Evolutionary conservation across 2,797 vertebrate species (phyloP), one percentile per base, ranked within the genome.

Genomic region (Takifugu ocellatus): DNA sequence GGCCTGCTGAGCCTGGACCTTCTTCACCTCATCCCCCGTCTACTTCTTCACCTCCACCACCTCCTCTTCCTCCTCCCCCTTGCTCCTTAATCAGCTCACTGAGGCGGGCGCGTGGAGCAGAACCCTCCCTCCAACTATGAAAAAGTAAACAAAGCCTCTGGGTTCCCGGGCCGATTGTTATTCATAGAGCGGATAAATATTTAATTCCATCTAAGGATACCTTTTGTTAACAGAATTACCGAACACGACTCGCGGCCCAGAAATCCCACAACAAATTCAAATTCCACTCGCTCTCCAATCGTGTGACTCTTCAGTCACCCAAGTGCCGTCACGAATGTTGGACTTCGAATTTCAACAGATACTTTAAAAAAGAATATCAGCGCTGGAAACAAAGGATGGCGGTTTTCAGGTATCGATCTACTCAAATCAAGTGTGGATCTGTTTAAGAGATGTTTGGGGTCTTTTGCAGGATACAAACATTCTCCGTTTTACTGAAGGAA

Each of bases 181-280:
- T 92, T 92, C 91, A 90, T 91, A 87, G 89, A 90, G 77, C 59
- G 16, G 85, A 92, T 92, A 81, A 92, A 92, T 92, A 91, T 91
- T 91, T 92, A 82, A 92, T 91, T 83, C 85, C 74, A 84, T 92
- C 90, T 92, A 91, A 92, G 90, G 88, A 92, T 89, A 92, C 91
- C 89, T 91, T 91, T 91, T 92, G 91, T 92, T 91, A 91, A 92
- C 90, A 91, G 89, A 92, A 92, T 91, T 91, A 90, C 81, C 77
- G 84, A 77, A 89, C 89, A 91, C 86, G 84, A 84, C 75, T 81
- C 51, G 80, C 73, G 75, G 77, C 83, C 75, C 45, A 64, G 71
- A 72, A 84, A 71, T 78, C 83, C 83, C 87, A 72, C 88, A 76
- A 87, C 87, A 85, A 89, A 89, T 90, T 89, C 78, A 86, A 64